These are phyloP conservation scores for Eupristina koningsbergeri DNA, from an alignment of 1,140 invertebrate species.

Conservation along the genomic window DNA sequence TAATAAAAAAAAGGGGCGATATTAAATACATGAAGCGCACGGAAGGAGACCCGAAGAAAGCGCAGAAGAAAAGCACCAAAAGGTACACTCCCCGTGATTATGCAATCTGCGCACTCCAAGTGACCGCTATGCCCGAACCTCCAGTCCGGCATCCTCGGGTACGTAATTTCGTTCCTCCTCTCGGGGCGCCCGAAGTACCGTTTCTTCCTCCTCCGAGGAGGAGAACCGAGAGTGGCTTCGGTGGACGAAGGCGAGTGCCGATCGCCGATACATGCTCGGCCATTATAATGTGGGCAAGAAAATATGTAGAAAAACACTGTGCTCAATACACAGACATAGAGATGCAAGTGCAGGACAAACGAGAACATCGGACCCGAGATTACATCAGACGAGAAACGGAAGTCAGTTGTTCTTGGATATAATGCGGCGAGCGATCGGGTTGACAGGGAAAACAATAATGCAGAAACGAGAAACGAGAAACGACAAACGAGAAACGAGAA, in stretches of 20 bases:
- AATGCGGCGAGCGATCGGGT: not conserved
- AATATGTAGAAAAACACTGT: not conserved
- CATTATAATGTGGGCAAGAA: not conserved
- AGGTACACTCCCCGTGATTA: slow-evolving; percentile 21
- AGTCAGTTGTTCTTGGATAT: not conserved
- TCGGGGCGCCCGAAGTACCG: slow-evolving; percentile 15
- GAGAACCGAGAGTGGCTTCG: not conserved
- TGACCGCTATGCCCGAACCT: not conserved
- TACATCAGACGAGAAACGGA: not conserved
- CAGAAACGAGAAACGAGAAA: not conserved
- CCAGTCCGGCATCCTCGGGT: not conserved
- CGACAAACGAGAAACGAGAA: too few relatives aligned
- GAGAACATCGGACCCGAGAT: not conserved
- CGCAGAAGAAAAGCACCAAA: not conserved
- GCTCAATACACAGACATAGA: not conserved
- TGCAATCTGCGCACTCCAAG: not conserved
- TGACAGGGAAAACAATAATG: not conserved
- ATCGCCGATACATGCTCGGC: not conserved
- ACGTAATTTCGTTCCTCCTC: slow-evolving; percentile 32
- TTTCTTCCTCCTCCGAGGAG: not conserved
- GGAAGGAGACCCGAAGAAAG: too few relatives aligned
- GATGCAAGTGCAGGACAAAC: not conserved
- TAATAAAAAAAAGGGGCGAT: not conserved
- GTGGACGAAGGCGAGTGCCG: not conserved
- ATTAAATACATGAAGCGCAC: too few relatives aligned